Evolutionary conservation across 2,113 vertebrate genomes (phyloP).

Genomic region (Hassar affinis): DNA sequence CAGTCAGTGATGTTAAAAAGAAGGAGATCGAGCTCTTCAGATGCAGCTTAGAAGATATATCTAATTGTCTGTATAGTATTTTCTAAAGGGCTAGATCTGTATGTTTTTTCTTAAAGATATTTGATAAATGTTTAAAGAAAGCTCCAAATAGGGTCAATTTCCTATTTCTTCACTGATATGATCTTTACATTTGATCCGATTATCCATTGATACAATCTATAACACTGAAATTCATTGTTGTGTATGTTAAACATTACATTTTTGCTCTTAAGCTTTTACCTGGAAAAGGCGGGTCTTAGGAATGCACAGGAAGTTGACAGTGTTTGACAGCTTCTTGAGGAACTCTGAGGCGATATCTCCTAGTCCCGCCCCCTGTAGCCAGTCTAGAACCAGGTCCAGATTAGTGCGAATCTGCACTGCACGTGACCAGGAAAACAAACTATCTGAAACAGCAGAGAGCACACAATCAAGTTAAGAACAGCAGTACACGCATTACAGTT

Average conservation of each 20-base stretch:
- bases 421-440: conserved; percentile 88
- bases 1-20: not conserved
- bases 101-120: not conserved
- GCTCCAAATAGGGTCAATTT: not conserved
- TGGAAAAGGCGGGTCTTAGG: conserved; percentile 87
- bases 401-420: conserved; percentile 90
- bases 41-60: not conserved
- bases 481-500: not conserved
- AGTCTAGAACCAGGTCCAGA: conserved; percentile 87
- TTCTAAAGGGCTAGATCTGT: not conserved
- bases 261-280: conserved; percentile 64
- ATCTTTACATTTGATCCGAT: not conserved
- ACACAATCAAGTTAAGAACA: not conserved
- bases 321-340: conserved; percentile 86
- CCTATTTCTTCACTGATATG: not conserved
- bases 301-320: conserved; percentile 87
- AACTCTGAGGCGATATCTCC: conserved; percentile 90
- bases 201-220: not conserved
- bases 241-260: not conserved
- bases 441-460: conserved; percentile 58
- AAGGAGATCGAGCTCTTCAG: not conserved
- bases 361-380: conserved; percentile 86
- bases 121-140: not conserved
- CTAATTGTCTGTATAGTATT: not conserved
- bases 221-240: not conserved